Conservation (phyloP, 2,888 invertebrate species). For the Timandra comae region DNA sequence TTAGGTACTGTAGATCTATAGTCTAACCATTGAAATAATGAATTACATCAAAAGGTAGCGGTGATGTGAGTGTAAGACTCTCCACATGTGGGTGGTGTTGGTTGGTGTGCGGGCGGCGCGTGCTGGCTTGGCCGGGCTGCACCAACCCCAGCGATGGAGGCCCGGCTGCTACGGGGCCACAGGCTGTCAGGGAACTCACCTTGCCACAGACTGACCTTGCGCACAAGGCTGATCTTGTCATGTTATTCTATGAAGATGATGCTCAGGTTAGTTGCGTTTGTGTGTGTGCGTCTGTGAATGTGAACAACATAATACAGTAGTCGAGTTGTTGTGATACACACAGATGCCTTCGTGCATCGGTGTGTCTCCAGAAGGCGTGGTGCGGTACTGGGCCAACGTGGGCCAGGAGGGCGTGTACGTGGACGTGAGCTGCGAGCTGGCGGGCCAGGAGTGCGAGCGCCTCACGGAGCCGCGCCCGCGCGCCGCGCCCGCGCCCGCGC, state of each 20-base stretch:
- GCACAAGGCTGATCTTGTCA: slow-evolving; percentile 90
- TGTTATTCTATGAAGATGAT: slow-evolving; percentile 78
- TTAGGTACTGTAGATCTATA: too few relatives aligned
- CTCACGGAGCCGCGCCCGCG: slow-evolving; percentile 80
- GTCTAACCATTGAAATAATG: too few relatives aligned
- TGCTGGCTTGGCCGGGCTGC: slow-evolving; percentile 90
- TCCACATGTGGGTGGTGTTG: slow-evolving; percentile 86
- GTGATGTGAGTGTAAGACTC: slow-evolving; percentile 78
- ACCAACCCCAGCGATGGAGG: slow-evolving; percentile 26
- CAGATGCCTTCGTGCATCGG: slow-evolving; percentile 90
- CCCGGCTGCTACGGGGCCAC: slow-evolving; percentile 26
- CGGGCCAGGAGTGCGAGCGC: slow-evolving; percentile 90
- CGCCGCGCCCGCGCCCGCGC: slow-evolving; percentile 64
- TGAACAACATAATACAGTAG: too few relatives aligned
- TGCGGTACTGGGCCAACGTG: slow-evolving; percentile 94
- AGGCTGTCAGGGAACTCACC: slow-evolving; percentile 89
- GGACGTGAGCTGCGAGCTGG: slow-evolving; percentile 90
- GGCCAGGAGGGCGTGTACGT: slow-evolving; percentile 91
- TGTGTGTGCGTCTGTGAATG: too few relatives aligned
- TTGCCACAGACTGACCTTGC: slow-evolving; percentile 94
- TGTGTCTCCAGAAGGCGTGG: slow-evolving; percentile 94
- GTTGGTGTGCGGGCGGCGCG: slow-evolving; percentile 89
- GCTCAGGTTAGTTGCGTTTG: slow-evolving; percentile 50
- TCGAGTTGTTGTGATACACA: too few relatives aligned
- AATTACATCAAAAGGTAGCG: too few relatives aligned